phyloP scores from a whole-genome alignment of 1,140 invertebrate genomes.

The Diabrotica undecimpunctata region DNA sequence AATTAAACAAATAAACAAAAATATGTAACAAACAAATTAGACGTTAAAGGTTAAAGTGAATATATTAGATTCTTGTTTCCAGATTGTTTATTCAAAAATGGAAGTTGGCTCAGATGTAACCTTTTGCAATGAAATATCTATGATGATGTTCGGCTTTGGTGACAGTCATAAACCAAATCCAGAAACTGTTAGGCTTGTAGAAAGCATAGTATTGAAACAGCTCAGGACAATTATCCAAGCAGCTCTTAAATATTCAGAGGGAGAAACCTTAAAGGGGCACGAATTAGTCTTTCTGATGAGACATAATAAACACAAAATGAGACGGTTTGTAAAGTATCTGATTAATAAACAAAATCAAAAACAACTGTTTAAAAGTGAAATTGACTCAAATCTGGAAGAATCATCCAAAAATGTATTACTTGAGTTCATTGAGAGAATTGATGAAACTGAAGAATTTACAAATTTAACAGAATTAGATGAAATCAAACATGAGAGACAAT shows the following conservation, averaged over 20 bases:
- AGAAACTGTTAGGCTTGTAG: slow-evolving; percentile 63
- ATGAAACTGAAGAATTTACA: slow-evolving; percentile 57
- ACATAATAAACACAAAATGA: slow-evolving; percentile 54
- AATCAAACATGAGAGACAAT: slow-evolving; percentile 51
- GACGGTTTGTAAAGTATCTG: slow-evolving; percentile 45
- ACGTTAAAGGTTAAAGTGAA: too few species aligned
- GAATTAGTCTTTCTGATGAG: slow-evolving; percentile 66
- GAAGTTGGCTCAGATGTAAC: slow-evolving; percentile 35
- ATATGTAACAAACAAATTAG: too few species aligned
- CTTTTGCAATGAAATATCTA: slow-evolving; percentile 59
- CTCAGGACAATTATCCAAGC: slow-evolving; percentile 56
- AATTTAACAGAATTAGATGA: slow-evolving; percentile 51
- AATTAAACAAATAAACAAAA: too few species aligned
- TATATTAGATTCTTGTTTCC: too few species aligned
- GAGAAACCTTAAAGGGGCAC: slow-evolving; percentile 50
- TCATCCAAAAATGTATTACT: slow-evolving; percentile 38
- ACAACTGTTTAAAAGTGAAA: slow-evolving; percentile 43
- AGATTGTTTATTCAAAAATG: slow-evolving; percentile 19
- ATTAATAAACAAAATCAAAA: slow-evolving; percentile 37
- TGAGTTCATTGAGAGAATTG: slow-evolving; percentile 52
- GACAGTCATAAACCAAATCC: slow-evolving; percentile 62
- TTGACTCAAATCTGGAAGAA: slow-evolving; percentile 26
- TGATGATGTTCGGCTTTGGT: slow-evolving; percentile 73
- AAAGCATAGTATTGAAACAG: slow-evolving; percentile 64
- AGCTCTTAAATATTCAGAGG: slow-evolving; percentile 52